Conservation (phyloP, 2,888 invertebrate genomes). For the Ametastegia equiseti region DNA sequence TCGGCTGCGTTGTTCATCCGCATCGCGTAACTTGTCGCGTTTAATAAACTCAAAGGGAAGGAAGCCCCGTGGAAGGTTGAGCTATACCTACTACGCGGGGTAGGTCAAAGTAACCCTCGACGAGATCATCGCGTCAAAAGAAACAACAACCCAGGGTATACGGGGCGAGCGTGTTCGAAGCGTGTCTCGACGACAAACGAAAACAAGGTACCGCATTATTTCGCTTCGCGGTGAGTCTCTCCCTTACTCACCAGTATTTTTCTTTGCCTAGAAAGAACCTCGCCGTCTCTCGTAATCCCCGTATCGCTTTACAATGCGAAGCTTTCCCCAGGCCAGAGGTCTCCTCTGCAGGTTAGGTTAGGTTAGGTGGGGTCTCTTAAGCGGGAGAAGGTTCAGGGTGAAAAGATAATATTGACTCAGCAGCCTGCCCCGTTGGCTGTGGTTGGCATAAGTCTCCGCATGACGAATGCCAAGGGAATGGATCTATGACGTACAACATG, state of each 20-base stretch:
- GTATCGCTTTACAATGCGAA: conserved; percentile 64
- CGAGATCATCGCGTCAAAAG: conserved; percentile 46
- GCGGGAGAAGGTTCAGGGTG: conserved; percentile 54
- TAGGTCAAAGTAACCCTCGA: neutral
- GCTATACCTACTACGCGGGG: neutral
- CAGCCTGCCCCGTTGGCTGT: conserved; percentile 51
- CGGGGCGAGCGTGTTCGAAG: conserved; percentile 38
- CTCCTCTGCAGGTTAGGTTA: too few relatives aligned
- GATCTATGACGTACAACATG: conserved; percentile 32
- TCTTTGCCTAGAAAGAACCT: conserved; percentile 57
- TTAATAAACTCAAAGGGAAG: conserved; percentile 43
- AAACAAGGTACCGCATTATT: conserved; percentile 50
- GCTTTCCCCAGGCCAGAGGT: conserved; percentile 53
- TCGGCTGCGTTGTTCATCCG: conserved; percentile 25
- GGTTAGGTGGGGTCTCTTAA: conserved; percentile 55
- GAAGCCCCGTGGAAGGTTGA: conserved; percentile 29
- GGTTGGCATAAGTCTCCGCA: conserved; percentile 27
- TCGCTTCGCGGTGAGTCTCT: conserved; percentile 39
- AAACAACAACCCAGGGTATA: conserved; percentile 33
- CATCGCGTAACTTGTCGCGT: conserved; percentile 45
- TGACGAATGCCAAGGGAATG: conserved; percentile 37
- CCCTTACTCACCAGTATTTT: conserved; percentile 56
- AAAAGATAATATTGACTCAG: conserved; percentile 68
- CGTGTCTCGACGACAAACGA: conserved; percentile 43
- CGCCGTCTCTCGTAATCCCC: conserved; percentile 64